Conservation (phyloP, 2,888 invertebrate genomes). For the Coelopa pilipes region DNA sequence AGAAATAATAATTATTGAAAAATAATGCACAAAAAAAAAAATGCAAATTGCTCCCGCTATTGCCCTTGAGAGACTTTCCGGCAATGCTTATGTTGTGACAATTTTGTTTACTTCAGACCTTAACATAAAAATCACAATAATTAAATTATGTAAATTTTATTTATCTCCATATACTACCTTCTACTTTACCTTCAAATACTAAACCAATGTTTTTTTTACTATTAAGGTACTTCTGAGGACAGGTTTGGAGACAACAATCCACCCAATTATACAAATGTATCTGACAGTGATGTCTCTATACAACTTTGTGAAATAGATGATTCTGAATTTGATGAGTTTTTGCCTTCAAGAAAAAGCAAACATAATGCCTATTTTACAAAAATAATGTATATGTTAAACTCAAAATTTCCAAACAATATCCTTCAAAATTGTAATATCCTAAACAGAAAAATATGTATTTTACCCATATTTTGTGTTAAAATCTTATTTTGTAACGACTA, state of each 20-base stretch:
- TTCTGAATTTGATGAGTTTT: constrained; percentile 76
- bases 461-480: too few species aligned
- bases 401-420: not conserved
- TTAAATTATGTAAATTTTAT: not conserved
- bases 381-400: not conserved
- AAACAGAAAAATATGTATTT: not conserved
- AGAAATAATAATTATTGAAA: too few species aligned
- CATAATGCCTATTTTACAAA: constrained; percentile 3
- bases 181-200: too few species aligned
- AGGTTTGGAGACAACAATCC: constrained; percentile 24
- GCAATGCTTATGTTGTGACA: too few species aligned
- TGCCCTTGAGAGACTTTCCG: too few species aligned
- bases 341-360: constrained; percentile 46
- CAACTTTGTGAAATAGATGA: constrained; percentile 93
- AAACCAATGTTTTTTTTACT: not conserved
- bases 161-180: not conserved
- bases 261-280: constrained; percentile 65
- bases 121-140: too few species aligned
- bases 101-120: too few species aligned
- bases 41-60: too few species aligned
- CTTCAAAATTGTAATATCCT: not conserved
- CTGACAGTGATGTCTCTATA: constrained; percentile 87
- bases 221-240: constrained; percentile 38
- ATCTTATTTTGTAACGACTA: too few species aligned
- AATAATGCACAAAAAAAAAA: too few species aligned